Evolutionary conservation across 2,113 vertebrate genomes (phyloP).

Genomic region (Dinomys branickii): DNA sequence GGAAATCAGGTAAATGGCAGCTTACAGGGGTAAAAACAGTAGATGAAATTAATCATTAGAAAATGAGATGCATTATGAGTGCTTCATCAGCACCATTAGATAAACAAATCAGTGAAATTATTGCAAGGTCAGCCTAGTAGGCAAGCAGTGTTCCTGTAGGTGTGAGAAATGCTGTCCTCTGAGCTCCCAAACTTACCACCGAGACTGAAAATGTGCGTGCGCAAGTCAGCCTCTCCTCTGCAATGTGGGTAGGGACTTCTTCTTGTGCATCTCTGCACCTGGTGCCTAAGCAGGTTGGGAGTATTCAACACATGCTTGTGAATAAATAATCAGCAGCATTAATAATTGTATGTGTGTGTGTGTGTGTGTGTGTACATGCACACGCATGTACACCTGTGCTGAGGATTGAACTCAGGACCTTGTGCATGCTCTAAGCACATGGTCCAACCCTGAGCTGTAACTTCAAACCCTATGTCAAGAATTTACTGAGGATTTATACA

Average conservation of each 20-base stretch:
- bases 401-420: background rate
- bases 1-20: background rate
- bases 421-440: background rate
- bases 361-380: background rate
- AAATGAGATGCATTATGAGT: background rate
- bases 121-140: background rate
- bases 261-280: background rate
- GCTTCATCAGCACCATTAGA: background rate
- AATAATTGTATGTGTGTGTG: background rate
- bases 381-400: background rate
- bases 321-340: background rate
- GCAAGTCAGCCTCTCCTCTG: background rate
- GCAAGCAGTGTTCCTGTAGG: background rate
- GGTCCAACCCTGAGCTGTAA: background rate
- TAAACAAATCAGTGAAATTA: background rate
- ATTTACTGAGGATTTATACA: background rate
- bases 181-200: background rate
- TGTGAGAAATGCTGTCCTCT: background rate
- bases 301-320: background rate
- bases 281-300: background rate
- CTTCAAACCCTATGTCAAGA: background rate
- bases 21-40: slow-evolving; percentile 17
- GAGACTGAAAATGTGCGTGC: background rate
- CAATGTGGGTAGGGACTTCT: background rate
- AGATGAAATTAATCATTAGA: slow-evolving; percentile 28